Base-by-base conservation (phyloP, 2,113 vertebrate genomes). In the Aegotheles bennettii region DNA sequence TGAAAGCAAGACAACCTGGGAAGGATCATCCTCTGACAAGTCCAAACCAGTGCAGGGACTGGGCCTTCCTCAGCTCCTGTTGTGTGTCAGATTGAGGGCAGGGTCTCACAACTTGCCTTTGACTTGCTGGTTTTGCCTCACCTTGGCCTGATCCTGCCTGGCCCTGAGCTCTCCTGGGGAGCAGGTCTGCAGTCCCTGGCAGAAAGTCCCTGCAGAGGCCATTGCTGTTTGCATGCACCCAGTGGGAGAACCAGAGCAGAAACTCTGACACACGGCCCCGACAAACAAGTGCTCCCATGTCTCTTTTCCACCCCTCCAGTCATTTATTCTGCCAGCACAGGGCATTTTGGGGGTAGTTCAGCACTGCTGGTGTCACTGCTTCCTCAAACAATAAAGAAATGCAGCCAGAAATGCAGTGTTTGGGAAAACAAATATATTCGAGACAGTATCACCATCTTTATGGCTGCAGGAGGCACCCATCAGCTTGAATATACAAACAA, bases 371-470 rank as follows among this genome's bases (percentile, higher is more conserved):
- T 48, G 60, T 47, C 91, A 75, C 43, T 56, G 60, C 80, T 67
- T 92, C 38, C 73, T 36, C 69, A 70, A 68, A 89, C 38, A 77
- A 86, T 61, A 33, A 65, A 89, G 76, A 90, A 84, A 92, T 16
- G 31, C 24, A 89, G 74, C 70, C 92, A 95, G 92, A n/a, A n/a
- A n/a, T n/a, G n/a, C n/a, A n/a, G n/a, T n/a, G n/a, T 86, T 77
- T 86, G 76, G 43, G 73, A 79, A 94, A 96, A 94, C 84, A 93
- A 96, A 76, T 82, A 43, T 60, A 75, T 87, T 94, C 53, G 67
- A 54, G 84, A 89, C 33, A 71, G 35, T 47, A 43, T 82, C 43
- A 78, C 69, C 51, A 40, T 60, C 78, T 87, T 91, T 76, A 68
- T 40, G 61, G 48, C 70, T 76, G 78, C 82, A 90, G 90, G 82